Base-by-base conservation (phyloP, 2,888 invertebrate species). In the Cheilosia impressa region DNA sequence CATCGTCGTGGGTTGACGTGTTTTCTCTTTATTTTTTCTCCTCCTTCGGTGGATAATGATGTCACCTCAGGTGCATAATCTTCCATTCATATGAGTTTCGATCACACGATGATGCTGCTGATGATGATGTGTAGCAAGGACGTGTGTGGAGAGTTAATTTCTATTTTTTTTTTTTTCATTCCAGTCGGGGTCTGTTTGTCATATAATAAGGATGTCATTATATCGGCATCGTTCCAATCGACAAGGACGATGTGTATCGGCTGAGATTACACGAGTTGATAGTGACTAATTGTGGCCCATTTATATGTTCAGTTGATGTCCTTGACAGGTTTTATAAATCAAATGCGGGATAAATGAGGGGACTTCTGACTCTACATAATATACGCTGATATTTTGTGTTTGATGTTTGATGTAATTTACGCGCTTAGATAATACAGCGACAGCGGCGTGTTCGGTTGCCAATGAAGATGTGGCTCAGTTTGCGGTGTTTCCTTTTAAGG, bases 201-300 rank as follows among this genome's bases (percentile, higher is more conserved):
- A 52, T 38, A 80, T 76, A 85, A 81, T 85, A 81, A 77, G 85
- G 85, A 85, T 77, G 85, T 85, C 85, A 80, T 75, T 80, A 62
- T 68, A 76, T 85, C 80, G 47, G 66, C 85, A 72, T 76, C 71
- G 57, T 72, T 76, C 34, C 66, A 76, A 81, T 76, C 80, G 72
- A 72, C 80, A 85, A 85, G 85, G 85, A 77, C 85, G 81, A 85
- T 81, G 81, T 81, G 72, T 85, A 85, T 85, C 85, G 76, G 15
- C 13, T 47, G 68, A 85, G 85, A 85, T 85, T 77, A 85, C 85
- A 85, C 72, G 45, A 68, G 38, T 68, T 85, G 85, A 85, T 85
- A 81, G 76, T 85, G 85, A 85, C 85, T 85, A 85, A 85, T 85
- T 85, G 76, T 45, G 45, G 62, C 45, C 81, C 68, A 85, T 81